Evolutionary conservation across 2,888 invertebrate species (phyloP), one percentile per base, ranked within the genome.

Genomic region (Dendrolimus pini): DNA sequence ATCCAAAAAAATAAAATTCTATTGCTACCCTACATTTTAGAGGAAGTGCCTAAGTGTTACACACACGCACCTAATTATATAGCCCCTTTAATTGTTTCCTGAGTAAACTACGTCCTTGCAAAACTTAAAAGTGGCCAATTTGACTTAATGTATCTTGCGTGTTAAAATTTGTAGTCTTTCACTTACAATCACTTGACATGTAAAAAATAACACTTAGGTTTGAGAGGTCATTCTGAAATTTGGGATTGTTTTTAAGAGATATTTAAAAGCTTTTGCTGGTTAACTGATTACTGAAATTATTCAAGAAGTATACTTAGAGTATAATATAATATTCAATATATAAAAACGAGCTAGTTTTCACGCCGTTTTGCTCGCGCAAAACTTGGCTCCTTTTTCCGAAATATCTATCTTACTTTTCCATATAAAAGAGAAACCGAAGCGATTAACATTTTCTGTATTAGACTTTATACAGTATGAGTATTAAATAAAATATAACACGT

Each of bases 31-130:
- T 77, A 78, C 67, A 58, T 14, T 18, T 67, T 74, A 77, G 82
- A 80, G 87, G 85, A 88, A 87, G 77, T 67, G 59, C 57, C 69
- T 76, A 79, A 85, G 85, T 86, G 84, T 83, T 79, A 80, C 78
- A 77, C 71, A 75, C 75, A 72, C 68, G 67, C 81, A 82, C 78
- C 85, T 84, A 85, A 89, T 89, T 83, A 86, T 82, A 77, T 68
- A 65, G 62, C 61, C 69, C 74, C 70, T 72, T 72, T 81, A 78
- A 82, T 77, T 72, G 72, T 76, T 88, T 87, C 88, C 87, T 80
- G 82, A 78, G 77, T 80, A 75, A 74, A 66, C 72, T 66, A 58
- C 61, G 72, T 66, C 72, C 73, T 71, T 70, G 69, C 67, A 62
- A 47, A 47, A 47, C 47, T 47, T 47, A 47, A 47, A 47, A 65